Evolutionary conservation across 2,113 vertebrate genomes (phyloP).

Genomic region (Ellobius talpinus): DNA sequence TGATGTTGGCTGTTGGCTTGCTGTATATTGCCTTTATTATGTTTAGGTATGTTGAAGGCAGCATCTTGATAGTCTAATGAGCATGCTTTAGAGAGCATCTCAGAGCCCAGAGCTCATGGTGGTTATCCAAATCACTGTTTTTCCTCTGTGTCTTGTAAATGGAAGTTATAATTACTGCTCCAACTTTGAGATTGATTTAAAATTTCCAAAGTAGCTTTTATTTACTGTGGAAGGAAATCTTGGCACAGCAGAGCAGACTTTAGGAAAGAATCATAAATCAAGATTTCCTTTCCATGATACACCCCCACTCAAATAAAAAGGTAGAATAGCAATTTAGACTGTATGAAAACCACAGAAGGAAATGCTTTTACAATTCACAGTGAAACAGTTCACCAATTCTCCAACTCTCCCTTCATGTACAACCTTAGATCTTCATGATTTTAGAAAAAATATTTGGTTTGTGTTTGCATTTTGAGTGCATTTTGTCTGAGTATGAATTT

Average conservation of each 20-base stretch:
- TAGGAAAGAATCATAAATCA: constrained; percentile 54
- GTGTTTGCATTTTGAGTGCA: constrained; percentile 29
- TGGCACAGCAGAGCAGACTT: constrained; percentile 40
- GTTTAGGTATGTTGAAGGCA: background rate
- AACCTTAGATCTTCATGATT: background rate
- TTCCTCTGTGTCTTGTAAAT: constrained; percentile 22
- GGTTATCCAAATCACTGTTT: constrained; percentile 54
- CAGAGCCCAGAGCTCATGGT: background rate
- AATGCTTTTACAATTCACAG: background rate
- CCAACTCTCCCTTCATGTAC: no score
- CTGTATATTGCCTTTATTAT: no score
- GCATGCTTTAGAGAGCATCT: constrained; percentile 37
- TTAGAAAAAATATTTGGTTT: constrained; percentile 11
- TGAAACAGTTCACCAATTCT: background rate
- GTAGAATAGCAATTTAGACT: constrained; percentile 33
- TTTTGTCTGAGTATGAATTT: constrained; percentile 60
- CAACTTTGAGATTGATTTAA: constrained; percentile 64
- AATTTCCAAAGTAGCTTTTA: constrained; percentile 61
- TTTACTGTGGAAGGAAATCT: constrained; percentile 61
- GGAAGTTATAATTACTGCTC: constrained; percentile 29
- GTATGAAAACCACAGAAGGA: background rate
- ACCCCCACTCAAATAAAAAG: background rate
- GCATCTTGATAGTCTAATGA: constrained; percentile 33
- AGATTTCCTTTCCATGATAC: constrained; percentile 17
- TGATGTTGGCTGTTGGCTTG: no score